Conservation (phyloP, 2,113 vertebrate species). For the Arizona elegans region DNA sequence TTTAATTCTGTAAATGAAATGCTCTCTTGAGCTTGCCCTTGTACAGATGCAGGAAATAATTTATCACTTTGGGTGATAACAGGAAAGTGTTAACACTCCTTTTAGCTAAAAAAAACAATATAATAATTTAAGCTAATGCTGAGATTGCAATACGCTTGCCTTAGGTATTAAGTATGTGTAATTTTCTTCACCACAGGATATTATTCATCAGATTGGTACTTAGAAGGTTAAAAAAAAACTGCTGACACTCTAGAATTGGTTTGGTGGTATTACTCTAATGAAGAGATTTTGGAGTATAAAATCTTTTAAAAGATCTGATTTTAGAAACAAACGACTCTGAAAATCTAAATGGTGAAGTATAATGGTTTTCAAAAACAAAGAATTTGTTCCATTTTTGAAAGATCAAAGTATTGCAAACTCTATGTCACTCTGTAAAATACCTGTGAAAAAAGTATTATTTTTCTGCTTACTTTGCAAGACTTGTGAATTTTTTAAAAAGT, state of each 20-base stretch:
- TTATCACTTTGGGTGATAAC: background rate
- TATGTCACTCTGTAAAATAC: background rate
- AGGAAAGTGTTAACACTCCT: constrained; percentile 19
- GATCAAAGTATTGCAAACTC: background rate
- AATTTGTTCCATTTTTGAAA: background rate
- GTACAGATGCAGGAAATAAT: accelerated
- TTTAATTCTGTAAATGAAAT: background rate
- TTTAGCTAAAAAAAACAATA: constrained; percentile 36
- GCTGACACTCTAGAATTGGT: constrained; percentile 36
- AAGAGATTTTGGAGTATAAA: constrained; percentile 35
- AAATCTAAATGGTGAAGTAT: constrained; percentile 7
- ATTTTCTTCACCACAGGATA: constrained; percentile 58
- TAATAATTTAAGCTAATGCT: constrained; percentile 41
- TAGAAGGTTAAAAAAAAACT: background rate
- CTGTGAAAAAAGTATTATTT: background rate
- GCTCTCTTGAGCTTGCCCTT: background rate
- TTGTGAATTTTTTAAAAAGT: background rate
- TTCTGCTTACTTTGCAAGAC: background rate
- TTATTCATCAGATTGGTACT: constrained; percentile 53
- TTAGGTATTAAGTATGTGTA: constrained; percentile 42
- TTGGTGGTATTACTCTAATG: constrained; percentile 20
- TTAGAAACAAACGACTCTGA: constrained; percentile 7
- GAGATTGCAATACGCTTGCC: constrained; percentile 47
- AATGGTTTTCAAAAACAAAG: background rate
- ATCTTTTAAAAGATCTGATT: background rate